Evolutionary conservation across 2,888 invertebrate genomes (phyloP).

Genomic region (Drosophila hamatofila): DNA sequence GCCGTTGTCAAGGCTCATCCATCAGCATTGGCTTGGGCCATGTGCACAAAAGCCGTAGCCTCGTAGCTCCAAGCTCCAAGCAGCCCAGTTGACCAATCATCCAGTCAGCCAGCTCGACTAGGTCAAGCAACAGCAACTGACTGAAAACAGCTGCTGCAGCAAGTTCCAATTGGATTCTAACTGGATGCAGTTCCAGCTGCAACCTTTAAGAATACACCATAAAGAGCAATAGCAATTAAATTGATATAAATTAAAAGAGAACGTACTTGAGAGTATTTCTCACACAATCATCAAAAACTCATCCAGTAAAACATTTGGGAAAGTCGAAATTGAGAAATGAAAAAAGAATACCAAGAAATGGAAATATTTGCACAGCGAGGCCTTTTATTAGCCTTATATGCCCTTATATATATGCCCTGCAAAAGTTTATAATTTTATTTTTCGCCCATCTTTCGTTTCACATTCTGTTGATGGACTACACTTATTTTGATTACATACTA

Average conservation of each 20-base stretch:
- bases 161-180: not conserved
- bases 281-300: not conserved
- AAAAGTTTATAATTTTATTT: too few relatives aligned
- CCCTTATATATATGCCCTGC: too few relatives aligned
- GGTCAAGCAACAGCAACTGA: constrained; percentile 32
- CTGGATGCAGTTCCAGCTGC: not conserved
- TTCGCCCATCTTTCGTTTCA: too few relatives aligned
- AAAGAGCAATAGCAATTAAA: not conserved
- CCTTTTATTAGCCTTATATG: too few relatives aligned
- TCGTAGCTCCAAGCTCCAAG: not conserved
- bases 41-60: constrained; percentile 17
- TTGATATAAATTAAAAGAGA: not conserved
- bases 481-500: too few relatives aligned
- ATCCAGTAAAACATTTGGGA: too few relatives aligned
- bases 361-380: too few relatives aligned
- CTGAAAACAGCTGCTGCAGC: not conserved
- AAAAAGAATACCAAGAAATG: too few relatives aligned
- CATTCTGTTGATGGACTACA: too few relatives aligned
- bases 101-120: constrained; percentile 20
- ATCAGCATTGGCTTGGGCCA: constrained; percentile 45
- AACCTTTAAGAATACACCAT: not conserved
- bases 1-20: constrained; percentile 56
- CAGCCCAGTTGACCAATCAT: constrained; percentile 33
- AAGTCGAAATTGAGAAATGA: too few relatives aligned
- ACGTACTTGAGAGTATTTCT: not conserved